Percentiles rank a stretch among this genome's conserved stretches.
Conservation (phyloP, 2,888 invertebrate species). For the Neocrepidodera transversa region DNA sequence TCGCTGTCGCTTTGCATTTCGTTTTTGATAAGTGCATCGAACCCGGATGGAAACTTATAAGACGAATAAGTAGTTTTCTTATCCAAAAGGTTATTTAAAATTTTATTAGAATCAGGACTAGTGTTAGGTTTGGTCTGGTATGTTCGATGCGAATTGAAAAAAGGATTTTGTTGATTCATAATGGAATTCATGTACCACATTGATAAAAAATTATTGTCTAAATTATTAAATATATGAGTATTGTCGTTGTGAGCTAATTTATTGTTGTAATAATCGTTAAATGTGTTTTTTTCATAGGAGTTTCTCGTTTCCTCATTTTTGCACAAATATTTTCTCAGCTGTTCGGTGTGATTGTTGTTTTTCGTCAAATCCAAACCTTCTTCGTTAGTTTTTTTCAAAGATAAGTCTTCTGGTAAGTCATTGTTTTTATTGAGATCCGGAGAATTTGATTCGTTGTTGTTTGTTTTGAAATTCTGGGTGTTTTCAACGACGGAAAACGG, state of each 20-base stretch:
- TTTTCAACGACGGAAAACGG: conserved; percentile 55
- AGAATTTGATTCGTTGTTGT: conserved; percentile 41
- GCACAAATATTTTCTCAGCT: conserved; percentile 51
- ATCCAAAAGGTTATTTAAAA: conserved; percentile 59
- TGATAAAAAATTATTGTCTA: conserved; percentile 61
- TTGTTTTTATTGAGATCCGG: conserved; percentile 51
- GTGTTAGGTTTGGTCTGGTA: conserved; percentile 38
- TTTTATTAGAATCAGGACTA: conserved; percentile 48
- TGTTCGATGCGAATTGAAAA: conserved; percentile 45
- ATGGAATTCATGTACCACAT: conserved; percentile 61
- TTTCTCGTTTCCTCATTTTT: conserved; percentile 56
- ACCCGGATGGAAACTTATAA: conserved; percentile 53
- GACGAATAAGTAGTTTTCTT: conserved; percentile 52
- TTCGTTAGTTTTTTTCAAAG: conserved; percentile 48
- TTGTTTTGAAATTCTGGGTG: conserved; percentile 44
- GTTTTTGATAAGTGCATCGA: conserved; percentile 58
- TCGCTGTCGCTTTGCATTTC: conserved; percentile 51
- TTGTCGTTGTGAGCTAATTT: conserved; percentile 51
- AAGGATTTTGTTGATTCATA: conserved; percentile 50
- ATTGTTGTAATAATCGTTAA: conserved; percentile 52
- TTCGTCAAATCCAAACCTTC: conserved; percentile 46
- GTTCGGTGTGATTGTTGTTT: conserved; percentile 51
- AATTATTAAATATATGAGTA: conserved; percentile 58
- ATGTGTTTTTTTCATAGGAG: conserved; percentile 58
- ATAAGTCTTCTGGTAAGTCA: conserved; percentile 59